phyloP scores from a whole-genome alignment of 2,797 vertebrate species.

The Epinephelus awoara region DNA sequence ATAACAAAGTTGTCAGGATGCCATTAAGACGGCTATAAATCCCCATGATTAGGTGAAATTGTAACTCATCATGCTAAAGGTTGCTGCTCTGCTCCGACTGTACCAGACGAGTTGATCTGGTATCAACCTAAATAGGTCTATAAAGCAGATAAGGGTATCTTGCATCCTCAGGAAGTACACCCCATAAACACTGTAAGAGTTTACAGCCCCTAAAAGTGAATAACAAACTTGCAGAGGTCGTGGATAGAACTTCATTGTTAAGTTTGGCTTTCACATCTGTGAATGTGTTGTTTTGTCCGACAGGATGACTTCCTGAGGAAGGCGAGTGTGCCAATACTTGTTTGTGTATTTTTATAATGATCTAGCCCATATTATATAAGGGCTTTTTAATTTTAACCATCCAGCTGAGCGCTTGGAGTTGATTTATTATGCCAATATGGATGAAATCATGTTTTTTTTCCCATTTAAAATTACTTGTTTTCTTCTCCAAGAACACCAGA shows the following conservation, averaged over 20 bases:
- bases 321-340: background rate
- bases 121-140: constrained; percentile 66
- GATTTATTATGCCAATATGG: background rate
- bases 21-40: constrained; percentile 60
- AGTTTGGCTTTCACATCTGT: constrained; percentile 16
- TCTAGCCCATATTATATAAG: background rate
- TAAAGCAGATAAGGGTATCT: constrained; percentile 74
- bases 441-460: background rate
- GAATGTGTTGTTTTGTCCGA: background rate
- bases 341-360: constrained; percentile 4
- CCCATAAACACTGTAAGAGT: constrained; percentile 55
- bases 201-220: constrained; percentile 54
- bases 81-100: constrained; percentile 48
- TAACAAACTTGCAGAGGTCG: constrained; percentile 41
- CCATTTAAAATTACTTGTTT: background rate
- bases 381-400: background rate
- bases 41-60: constrained; percentile 43
- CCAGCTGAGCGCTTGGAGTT: background rate
- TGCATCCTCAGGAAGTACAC: constrained; percentile 72
- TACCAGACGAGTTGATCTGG: constrained; percentile 65
- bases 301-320: constrained; percentile 7
- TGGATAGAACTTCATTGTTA: background rate
- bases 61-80: constrained; percentile 65
- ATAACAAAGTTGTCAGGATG: constrained; percentile 66
- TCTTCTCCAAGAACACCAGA: background rate